Evolutionary conservation across 2,113 vertebrate species (phyloP).

Genomic region (Microcebus jonahi): DNA sequence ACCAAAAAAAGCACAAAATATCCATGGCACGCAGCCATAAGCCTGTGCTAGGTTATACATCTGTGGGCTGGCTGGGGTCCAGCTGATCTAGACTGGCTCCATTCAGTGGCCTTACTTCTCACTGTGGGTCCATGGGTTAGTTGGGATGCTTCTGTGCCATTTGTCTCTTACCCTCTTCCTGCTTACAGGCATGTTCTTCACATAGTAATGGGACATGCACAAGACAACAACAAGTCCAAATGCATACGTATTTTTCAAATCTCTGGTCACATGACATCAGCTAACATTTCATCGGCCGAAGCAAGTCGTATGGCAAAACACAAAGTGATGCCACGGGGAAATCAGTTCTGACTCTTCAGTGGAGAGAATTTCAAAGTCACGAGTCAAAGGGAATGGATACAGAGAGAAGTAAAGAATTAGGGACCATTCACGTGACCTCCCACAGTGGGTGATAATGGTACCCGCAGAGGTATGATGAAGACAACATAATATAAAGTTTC

Average conservation of each 20-base stretch:
- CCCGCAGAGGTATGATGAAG: neutral
- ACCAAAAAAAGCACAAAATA: neutral
- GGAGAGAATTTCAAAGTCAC: neutral
- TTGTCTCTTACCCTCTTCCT: neutral
- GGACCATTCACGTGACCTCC: neutral
- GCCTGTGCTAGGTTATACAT: accelerated
- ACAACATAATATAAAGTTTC: neutral
- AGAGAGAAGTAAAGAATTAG: neutral
- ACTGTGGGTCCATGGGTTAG: neutral
- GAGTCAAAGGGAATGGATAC: neutral
- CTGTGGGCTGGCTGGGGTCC: neutral
- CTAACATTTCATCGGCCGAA: neutral
- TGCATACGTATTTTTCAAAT: neutral
- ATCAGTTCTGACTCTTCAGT: neutral
- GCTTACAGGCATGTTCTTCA: neutral
- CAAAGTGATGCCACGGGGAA: neutral
- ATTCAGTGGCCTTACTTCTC: neutral
- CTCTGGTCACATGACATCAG: neutral
- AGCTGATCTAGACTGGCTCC: neutral
- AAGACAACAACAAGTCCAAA: neutral
- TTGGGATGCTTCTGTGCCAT: neutral
- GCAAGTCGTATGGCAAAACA: neutral
- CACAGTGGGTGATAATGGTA: neutral
- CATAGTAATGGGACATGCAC: no score
- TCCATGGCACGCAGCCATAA: accelerated